These are phyloP conservation scores for Acrobasis consociella DNA, from an alignment of 2,888 invertebrate species.

Conservation along the genomic window DNA sequence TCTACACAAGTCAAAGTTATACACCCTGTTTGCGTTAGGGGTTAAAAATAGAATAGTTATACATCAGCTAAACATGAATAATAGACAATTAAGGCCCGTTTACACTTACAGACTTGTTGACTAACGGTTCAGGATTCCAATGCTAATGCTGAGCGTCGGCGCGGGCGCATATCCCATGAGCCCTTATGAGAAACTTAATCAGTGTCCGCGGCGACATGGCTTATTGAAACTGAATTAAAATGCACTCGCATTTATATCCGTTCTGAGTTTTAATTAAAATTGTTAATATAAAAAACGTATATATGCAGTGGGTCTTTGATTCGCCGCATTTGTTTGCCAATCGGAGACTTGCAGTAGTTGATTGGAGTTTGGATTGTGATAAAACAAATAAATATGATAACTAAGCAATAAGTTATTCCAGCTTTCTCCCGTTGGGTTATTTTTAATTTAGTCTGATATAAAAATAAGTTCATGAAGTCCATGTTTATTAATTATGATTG, in stretches of 20 bases:
- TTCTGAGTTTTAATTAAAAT: slow-evolving; percentile 48
- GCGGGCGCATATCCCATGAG: slow-evolving; percentile 34
- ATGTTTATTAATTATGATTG: no score
- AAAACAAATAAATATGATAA: background rate
- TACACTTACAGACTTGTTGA: slow-evolving; percentile 39
- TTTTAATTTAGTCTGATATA: background rate
- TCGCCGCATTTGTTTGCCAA: slow-evolving; percentile 14
- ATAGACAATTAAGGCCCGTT: slow-evolving; percentile 42
- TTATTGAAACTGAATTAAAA: slow-evolving; percentile 79
- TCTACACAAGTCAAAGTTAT: no score
- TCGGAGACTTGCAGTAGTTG: slow-evolving; percentile 7
- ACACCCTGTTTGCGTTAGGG: no score
- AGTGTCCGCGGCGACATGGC: slow-evolving; percentile 72
- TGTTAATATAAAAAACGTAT: slow-evolving; percentile 8
- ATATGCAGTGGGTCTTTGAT: slow-evolving; percentile 6
- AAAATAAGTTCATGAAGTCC: no score
- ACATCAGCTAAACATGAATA: slow-evolving; percentile 25
- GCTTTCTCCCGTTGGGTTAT: background rate
- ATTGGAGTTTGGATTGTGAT: slow-evolving; percentile 2
- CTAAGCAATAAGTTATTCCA: no score
- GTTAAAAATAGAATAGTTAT: background rate
- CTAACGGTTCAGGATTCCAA: slow-evolving; percentile 61
- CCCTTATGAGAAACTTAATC: slow-evolving; percentile 70
- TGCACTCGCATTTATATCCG: slow-evolving; percentile 51
- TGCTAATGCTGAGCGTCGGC: slow-evolving; percentile 52